Evolutionary conservation across 2,113 vertebrate genomes (phyloP).

Genomic region (Nannospalax galili): DNA sequence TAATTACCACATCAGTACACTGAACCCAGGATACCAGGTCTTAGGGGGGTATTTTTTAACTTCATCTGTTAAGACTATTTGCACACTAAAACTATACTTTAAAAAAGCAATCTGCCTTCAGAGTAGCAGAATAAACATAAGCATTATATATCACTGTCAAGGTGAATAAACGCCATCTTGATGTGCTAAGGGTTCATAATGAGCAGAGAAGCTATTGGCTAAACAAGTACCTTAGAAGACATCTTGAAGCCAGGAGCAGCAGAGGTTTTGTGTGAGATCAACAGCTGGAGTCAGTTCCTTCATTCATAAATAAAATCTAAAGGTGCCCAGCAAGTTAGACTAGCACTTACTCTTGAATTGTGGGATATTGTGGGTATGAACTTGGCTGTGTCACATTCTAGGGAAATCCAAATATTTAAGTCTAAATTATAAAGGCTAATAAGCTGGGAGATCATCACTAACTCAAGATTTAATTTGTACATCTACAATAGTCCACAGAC

Average conservation of each 20-base stretch:
- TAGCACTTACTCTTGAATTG: no score
- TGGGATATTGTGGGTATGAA: rapidly evolving
- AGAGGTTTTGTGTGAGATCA: neutral
- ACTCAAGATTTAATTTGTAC: neutral
- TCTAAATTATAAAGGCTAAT: neutral
- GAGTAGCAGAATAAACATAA: neutral
- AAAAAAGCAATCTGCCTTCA: conserved; percentile 2
- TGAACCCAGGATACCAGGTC: neutral
- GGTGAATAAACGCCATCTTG: neutral
- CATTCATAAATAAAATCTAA: neutral
- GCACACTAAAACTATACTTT: conserved; percentile 29
- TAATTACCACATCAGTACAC: neutral
- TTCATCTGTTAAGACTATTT: neutral
- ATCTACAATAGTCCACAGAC: neutral
- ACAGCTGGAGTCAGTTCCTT: rapidly evolving
- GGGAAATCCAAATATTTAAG: neutral
- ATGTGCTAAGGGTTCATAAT: neutral
- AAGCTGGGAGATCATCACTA: neutral
- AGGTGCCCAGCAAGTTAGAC: neutral
- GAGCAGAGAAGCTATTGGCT: neutral
- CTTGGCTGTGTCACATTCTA: neutral
- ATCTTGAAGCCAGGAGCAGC: no score
- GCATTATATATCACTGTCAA: neutral
- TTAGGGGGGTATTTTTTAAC: neutral
- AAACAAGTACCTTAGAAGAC: neutral